Evolutionary conservation across 2,113 vertebrate genomes (phyloP).

Genomic region (Pardalotus punctatus): DNA sequence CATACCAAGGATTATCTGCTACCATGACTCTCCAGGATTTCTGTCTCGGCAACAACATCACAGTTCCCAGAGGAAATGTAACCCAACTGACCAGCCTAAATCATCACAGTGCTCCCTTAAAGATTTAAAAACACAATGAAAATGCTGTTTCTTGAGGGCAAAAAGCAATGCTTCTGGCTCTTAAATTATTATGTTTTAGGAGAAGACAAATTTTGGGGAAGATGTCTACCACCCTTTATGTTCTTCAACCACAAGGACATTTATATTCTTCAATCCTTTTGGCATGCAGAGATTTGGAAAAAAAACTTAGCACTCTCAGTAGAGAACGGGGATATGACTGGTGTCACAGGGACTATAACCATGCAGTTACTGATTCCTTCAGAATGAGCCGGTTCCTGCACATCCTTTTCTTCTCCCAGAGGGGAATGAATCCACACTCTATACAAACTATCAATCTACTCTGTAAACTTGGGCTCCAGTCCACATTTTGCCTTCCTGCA

Average conservation of each 20-base stretch:
- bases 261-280: neutral
- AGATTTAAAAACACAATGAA: neutral
- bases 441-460: neutral
- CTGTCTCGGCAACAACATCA: neutral
- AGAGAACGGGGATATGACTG: neutral
- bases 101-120: neutral
- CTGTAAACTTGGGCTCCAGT: neutral
- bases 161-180: neutral
- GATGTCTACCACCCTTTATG: neutral
- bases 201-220: neutral
- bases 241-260: neutral
- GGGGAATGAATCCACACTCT: neutral
- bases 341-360: neutral
- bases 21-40: neutral
- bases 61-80: neutral
- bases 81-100: neutral
- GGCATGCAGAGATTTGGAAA: neutral
- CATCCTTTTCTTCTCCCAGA: accelerated
- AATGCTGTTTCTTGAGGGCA: neutral
- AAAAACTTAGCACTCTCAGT: neutral
- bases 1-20: neutral
- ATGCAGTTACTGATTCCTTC: neutral
- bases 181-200: neutral
- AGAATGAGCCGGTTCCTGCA: neutral
- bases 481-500: neutral